A percentile compares a stretch with the other conserved stretches of the same genome.
These are phyloP conservation scores for Orius insidiosus DNA, from an alignment of 1,140 invertebrate genomes.

Conservation along the genomic window DNA sequence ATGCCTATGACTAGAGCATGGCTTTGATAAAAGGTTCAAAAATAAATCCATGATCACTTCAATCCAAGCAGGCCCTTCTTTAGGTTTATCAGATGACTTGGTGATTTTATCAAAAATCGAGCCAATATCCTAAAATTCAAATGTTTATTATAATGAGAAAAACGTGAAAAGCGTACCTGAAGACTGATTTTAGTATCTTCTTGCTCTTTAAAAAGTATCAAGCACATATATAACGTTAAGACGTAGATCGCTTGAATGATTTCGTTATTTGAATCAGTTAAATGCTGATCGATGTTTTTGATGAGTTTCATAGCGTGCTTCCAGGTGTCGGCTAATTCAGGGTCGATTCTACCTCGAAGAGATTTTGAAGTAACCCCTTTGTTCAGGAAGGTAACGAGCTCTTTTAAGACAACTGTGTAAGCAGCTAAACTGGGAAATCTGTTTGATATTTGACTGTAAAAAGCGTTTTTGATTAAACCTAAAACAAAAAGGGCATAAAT, in stretches of 20 bases:
- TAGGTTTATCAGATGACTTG: neutral
- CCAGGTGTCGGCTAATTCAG: conserved; percentile 5
- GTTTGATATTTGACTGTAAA: conserved; percentile 1
- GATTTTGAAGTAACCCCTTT: neutral
- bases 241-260: neutral
- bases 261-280: neutral
- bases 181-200: conserved; percentile 1
- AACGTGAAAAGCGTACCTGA: no score
- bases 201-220: neutral
- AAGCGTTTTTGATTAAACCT: conserved; percentile 1
- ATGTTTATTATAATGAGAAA: no score
- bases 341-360: neutral
- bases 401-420: conserved; percentile 1
- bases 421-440: neutral
- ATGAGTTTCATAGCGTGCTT: neutral
- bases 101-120: neutral
- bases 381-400: neutral
- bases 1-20: neutral
- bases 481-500: no score
- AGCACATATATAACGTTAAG: conserved; percentile 2
- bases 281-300: neutral
- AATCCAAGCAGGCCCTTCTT: conserved; percentile 2
- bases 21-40: conserved; percentile 4
- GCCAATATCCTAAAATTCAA: neutral
- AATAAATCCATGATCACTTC: conserved; percentile 9